Evolutionary conservation across 2,888 invertebrate genomes (phyloP).

Genomic region (Euspilapteryx auroguttella): DNA sequence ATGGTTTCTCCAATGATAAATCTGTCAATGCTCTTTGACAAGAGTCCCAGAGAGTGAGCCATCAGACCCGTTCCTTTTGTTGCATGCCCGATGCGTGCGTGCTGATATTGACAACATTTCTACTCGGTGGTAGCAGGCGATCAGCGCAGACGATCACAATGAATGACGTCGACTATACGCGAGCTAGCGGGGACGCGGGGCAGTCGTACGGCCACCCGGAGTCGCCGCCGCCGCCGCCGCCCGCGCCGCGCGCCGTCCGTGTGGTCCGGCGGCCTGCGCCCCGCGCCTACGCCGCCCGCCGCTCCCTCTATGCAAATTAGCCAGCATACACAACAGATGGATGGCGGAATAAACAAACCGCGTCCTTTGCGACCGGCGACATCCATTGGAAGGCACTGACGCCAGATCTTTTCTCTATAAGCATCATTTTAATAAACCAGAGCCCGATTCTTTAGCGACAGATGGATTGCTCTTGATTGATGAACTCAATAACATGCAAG

Average conservation of each 20-base stretch:
- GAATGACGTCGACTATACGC: constrained; percentile 44
- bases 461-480: neutral
- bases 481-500: too few relatives aligned
- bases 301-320: constrained; percentile 58
- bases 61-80: too few relatives aligned
- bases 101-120: constrained; percentile 54
- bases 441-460: neutral
- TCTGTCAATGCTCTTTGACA: constrained; percentile 21
- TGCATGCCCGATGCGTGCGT: constrained; percentile 42
- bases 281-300: constrained; percentile 17
- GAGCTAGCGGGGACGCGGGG: constrained; percentile 10
- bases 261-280: constrained; percentile 42
- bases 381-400: too few relatives aligned
- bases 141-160: constrained; percentile 52
- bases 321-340: constrained; percentile 60
- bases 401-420: neutral
- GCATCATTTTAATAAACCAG: too few relatives aligned
- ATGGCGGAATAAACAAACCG: constrained; percentile 58
- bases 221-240: constrained; percentile 34
- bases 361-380: constrained; percentile 9
- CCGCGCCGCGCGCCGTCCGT: constrained; percentile 58
- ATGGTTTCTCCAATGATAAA: too few relatives aligned
- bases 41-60: constrained; percentile 22
- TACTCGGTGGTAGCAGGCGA: constrained; percentile 48
- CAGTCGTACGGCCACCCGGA: constrained; percentile 18